These are phyloP conservation scores for Parnassius glacialis DNA, from an alignment of 2,888 invertebrate species.

Conservation along the genomic window DNA sequence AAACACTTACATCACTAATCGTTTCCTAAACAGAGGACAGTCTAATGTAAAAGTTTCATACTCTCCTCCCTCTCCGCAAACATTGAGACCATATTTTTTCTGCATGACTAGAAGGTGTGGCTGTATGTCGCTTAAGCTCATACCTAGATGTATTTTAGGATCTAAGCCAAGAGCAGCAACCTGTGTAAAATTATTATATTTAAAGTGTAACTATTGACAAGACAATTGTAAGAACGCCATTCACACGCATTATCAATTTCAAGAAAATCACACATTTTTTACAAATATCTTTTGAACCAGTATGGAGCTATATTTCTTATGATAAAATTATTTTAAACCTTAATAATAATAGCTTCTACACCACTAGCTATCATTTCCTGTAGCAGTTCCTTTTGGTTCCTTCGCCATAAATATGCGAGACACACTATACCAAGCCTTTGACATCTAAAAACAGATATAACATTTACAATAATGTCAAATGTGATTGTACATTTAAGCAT, in stretches of 20 bases:
- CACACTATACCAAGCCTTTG: conserved; percentile 92
- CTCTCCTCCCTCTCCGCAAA: conserved; percentile 99
- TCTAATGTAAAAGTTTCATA: conserved; percentile 99
- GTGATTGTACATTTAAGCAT: not conserved
- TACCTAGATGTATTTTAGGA: conserved; percentile 92
- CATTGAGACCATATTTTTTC: conserved; percentile 95
- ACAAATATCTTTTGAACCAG: conserved; percentile 10
- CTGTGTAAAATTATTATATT: conserved; percentile 34
- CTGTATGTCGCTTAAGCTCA: conserved; percentile 91
- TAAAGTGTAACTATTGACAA: not conserved
- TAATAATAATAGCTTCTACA: conserved; percentile 96
- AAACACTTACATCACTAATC: conserved; percentile 91
- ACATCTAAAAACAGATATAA: conserved; percentile 83
- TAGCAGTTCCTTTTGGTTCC: conserved; percentile 95
- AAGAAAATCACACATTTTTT: not conserved
- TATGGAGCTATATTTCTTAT: conserved; percentile 10
- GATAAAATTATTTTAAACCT: conserved; percentile 80
- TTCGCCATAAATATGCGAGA: conserved; percentile 96
- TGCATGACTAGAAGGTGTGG: conserved; percentile 93
- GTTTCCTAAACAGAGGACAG: conserved; percentile 96
- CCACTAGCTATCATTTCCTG: conserved; percentile 98
- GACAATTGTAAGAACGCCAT: not conserved
- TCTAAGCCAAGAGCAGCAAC: conserved; percentile 94
- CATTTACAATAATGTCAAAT: conserved; percentile 9
- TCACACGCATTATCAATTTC: not conserved